Evolutionary conservation across 2,113 vertebrate species (phyloP), one percentile per base, ranked within the genome.

Genomic region (Paradisaea rubra): DNA sequence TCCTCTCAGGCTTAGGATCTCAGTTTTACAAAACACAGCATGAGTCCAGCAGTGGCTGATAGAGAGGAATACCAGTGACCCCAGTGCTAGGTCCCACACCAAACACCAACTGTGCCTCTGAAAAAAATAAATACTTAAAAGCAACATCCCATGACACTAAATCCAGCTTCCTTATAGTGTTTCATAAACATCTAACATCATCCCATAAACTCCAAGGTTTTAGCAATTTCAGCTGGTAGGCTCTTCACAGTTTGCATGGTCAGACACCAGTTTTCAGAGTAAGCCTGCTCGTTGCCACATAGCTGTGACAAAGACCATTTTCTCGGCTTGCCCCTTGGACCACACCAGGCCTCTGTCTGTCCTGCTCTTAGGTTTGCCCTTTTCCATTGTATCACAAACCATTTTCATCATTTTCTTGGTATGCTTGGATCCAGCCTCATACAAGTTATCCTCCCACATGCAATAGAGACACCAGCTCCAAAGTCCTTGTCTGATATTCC

Each of bases 251-350:
- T 45, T 60, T 35, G 22, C 61, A 52, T 0, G 13, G 25, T 45
- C 41, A 70, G 68, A 37, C 11, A 20, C 0, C 28, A 60, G 27
- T 41, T 74, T 71, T 45, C 41, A 52, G 30, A 66, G 7, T 7
- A 52, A 82, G 33, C 14, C 54, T 66, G 13, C 31, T 18, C 13
- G 22, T 0, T 86, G 39, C 25, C 53, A 64, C 83, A 64, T 15
- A 21, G 11, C 3, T 1, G 15, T 7, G 23, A 33, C 33, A 78
- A 72, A 77, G 33, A 27, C 0, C 0, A 39, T 1, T 5, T 17
- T 27, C 70, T 35, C 3, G 1, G 30, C 53, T 79, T 66, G 47
- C 5, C 53, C 9, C 47, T 53, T 47, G 31, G 7, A 11, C 11
- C 27, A 33, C 8, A 9, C 15, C 15, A 37, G 17, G 25, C 16